Percentiles rank a stretch among this genome's conserved stretches.
These are phyloP conservation scores for Pyrocephalus nanus DNA, from an alignment of 2,797 vertebrate species.

Conservation along the genomic window DNA sequence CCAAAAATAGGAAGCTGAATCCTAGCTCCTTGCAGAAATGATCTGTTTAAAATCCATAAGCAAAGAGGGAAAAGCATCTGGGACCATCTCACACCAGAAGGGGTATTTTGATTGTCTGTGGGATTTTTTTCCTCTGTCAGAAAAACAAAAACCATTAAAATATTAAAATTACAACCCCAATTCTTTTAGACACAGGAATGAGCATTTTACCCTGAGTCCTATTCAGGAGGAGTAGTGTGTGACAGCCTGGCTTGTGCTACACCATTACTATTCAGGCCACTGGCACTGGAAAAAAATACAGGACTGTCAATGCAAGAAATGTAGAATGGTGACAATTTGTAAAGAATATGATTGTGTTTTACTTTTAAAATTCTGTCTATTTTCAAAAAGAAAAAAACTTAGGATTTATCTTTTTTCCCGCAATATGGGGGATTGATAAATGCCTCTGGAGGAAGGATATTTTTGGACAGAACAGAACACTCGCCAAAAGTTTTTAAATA, in stretches of 20 bases:
- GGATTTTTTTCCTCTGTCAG: not conserved
- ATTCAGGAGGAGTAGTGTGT: not conserved
- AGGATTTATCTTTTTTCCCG: conserved; percentile 14
- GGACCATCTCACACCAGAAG: not conserved
- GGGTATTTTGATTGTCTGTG: not conserved
- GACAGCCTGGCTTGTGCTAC: not conserved
- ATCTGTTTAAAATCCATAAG: not conserved
- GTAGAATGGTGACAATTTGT: not conserved
- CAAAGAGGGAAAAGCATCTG: not conserved
- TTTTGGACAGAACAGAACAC: not conserved
- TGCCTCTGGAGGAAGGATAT: not conserved
- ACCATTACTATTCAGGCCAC: not conserved
- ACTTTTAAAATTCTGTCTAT: conserved; percentile 44
- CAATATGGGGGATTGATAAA: not conserved
- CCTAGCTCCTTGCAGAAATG: not conserved
- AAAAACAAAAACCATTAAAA: not conserved
- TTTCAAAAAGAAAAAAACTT: not conserved
- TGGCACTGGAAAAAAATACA: not conserved
- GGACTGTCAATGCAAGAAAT: not conserved
- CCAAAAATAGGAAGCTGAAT: conserved; percentile 25
- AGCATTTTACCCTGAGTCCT: not conserved
- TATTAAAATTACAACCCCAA: not conserved
- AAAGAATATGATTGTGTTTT: conserved; percentile 1
- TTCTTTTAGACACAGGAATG: not conserved
- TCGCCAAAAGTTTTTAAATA: conserved; percentile 48